Conservation (phyloP, 2,113 vertebrate genomes). For the Chaetodon auriga region DNA sequence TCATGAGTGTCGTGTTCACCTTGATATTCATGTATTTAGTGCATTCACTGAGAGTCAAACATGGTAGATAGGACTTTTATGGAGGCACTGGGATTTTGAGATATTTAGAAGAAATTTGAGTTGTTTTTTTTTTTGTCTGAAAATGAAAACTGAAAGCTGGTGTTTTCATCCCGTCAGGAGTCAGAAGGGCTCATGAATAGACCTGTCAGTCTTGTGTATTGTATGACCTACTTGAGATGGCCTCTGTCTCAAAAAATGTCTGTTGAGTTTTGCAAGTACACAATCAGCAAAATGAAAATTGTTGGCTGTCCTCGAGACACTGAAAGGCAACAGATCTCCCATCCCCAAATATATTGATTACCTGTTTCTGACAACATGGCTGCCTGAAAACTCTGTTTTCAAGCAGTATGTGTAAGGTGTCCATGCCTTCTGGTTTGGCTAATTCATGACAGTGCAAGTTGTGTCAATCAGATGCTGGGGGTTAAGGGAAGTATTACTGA, state of each 20-base stretch:
- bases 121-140: background rate
- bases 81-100: background rate
- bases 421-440: background rate
- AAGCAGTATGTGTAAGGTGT: background rate
- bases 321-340: slow-evolving; percentile 1
- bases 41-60: background rate
- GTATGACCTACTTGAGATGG: slow-evolving; percentile 2
- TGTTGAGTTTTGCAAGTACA: background rate
- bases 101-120: background rate
- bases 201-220: slow-evolving; percentile 28
- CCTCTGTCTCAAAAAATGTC: slow-evolving; percentile 18
- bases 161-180: slow-evolving; percentile 8
- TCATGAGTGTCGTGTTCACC: background rate
- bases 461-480: background rate
- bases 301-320: slow-evolving; percentile 20
- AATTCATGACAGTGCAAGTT: background rate
- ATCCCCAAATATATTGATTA: slow-evolving; percentile 19
- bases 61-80: background rate
- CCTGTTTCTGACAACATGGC: slow-evolving; percentile 10
- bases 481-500: background rate
- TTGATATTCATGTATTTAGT: background rate
- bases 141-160: slow-evolving; percentile 11
- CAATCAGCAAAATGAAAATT: slow-evolving; percentile 20
- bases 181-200: background rate
- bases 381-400: slow-evolving; percentile 11